phyloP scores from a whole-genome alignment of 2,797 vertebrate genomes.

The Varecia variegata region DNA sequence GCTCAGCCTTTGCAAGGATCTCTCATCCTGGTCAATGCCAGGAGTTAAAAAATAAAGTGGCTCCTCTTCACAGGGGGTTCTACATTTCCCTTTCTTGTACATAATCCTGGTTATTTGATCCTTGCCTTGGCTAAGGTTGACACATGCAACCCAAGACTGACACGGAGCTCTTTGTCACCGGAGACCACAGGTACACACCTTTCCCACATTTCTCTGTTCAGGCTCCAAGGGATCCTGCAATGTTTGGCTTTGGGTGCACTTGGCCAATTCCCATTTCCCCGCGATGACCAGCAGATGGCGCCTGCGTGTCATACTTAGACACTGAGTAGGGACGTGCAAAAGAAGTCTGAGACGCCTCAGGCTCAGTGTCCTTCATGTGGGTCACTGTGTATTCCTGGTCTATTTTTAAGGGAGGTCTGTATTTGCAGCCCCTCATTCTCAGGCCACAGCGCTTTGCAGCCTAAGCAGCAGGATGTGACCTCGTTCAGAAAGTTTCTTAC shows the following conservation, averaged over 20 bases:
- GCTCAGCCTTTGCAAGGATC: background rate
- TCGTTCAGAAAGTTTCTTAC: background rate
- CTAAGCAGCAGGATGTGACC: background rate
- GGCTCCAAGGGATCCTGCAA: background rate
- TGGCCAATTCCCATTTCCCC: background rate
- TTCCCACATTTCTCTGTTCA: background rate
- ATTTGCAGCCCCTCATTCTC: background rate
- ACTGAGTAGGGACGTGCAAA: background rate
- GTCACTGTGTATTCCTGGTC: background rate
- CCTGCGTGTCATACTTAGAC: background rate
- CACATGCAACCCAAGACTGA: background rate
- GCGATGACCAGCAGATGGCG: constrained; percentile 64
- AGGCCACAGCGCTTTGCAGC: background rate
- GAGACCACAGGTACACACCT: background rate
- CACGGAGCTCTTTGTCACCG: background rate
- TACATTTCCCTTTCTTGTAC: background rate
- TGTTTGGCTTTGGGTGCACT: background rate
- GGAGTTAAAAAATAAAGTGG: background rate
- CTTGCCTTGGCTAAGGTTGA: background rate
- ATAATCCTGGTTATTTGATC: background rate
- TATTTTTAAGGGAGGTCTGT: background rate
- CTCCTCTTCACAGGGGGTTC: background rate
- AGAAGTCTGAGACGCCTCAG: background rate
- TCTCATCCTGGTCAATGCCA: background rate
- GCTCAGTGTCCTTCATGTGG: background rate